Conservation (phyloP, 2,113 vertebrate genomes). For the Phaethon lepturus region DNA sequence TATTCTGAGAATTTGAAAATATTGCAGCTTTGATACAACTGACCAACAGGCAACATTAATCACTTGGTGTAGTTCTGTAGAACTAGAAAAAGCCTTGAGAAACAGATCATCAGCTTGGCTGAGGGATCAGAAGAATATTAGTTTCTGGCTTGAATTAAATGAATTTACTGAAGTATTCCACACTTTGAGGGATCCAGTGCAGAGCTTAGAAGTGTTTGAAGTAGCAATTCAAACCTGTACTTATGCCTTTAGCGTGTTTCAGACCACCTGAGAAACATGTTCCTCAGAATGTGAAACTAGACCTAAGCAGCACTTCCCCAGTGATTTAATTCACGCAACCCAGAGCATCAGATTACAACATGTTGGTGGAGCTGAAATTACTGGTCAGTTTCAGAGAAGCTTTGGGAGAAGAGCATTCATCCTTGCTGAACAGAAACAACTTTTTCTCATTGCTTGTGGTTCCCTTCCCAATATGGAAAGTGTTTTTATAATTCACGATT, state of each 20-base stretch:
- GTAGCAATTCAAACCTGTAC: neutral
- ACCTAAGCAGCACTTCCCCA: neutral
- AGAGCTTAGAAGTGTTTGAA: neutral
- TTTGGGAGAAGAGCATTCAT: neutral
- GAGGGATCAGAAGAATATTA: neutral
- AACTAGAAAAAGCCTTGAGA: neutral
- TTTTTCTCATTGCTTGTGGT: neutral
- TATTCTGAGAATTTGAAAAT: no score
- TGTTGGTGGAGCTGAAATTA: neutral
- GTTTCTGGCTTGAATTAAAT: neutral
- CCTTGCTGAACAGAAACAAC: neutral
- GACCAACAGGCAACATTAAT: neutral
- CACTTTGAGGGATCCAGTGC: no score
- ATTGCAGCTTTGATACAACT: neutral
- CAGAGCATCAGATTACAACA: neutral
- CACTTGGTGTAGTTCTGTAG: neutral
- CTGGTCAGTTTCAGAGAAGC: no score
- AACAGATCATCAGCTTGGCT: neutral
- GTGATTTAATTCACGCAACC: neutral
- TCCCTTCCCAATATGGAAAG: neutral
- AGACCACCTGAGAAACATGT: neutral
- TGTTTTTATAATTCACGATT: neutral
- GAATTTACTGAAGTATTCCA: neutral
- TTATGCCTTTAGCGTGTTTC: neutral
- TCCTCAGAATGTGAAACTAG: neutral